Conservation (phyloP, 2,888 invertebrate genomes). For the Melitaea athalia region DNA sequence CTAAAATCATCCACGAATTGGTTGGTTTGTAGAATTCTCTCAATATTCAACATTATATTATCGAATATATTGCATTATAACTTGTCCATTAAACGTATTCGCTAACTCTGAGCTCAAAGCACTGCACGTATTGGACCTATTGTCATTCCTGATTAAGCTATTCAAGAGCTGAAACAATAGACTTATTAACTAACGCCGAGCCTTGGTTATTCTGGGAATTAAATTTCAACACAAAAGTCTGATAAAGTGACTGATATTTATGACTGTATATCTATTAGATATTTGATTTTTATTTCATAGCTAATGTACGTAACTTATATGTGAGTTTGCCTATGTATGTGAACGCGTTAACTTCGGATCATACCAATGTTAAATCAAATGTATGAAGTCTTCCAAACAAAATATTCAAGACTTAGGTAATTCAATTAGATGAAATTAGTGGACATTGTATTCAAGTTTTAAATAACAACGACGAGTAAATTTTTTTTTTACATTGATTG, state of each 20-base stretch:
- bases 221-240: background rate
- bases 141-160: conserved; percentile 38
- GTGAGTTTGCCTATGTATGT: too few relatives aligned
- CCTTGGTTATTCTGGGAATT: conserved; percentile 18
- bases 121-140: conserved; percentile 34
- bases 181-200: conserved; percentile 24
- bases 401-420: too few relatives aligned
- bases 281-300: too few relatives aligned
- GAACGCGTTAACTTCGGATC: too few relatives aligned
- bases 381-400: too few relatives aligned
- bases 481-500: too few relatives aligned
- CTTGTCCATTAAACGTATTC: conserved; percentile 25
- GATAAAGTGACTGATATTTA: background rate
- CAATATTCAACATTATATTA: conserved; percentile 14
- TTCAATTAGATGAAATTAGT: too few relatives aligned
- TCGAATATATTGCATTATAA: conserved; percentile 14
- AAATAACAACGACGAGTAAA: too few relatives aligned
- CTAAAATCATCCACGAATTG: too few relatives aligned
- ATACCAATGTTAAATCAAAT: too few relatives aligned
- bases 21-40: background rate
- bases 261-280: background rate
- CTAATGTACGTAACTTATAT: too few relatives aligned
- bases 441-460: too few relatives aligned
- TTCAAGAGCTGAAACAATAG: conserved; percentile 36
- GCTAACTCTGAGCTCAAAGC: conserved; percentile 21